Base-by-base conservation (phyloP, 2,113 vertebrate species). In the Serranochromis macrocephalus region DNA sequence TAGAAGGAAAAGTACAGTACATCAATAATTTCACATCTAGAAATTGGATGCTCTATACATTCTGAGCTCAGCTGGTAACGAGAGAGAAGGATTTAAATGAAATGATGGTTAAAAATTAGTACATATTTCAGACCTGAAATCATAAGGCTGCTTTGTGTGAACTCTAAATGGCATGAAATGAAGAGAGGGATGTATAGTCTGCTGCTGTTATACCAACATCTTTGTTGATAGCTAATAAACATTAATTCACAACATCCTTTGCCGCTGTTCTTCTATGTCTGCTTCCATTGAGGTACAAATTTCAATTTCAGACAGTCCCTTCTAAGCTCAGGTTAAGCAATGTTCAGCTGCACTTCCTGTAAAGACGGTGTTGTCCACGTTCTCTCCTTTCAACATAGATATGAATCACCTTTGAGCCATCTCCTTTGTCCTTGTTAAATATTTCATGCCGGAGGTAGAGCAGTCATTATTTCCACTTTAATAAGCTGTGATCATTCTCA, bases 361-460 rank as follows among this genome's bases (percentile, higher is more conserved):
- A 79, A 63, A 54, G 88, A 89, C n/a, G 4, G 51, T 55, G 88
- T 84, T 89, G 89, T 94, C 90, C 68, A 89, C n/a, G 40, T 90
- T 26, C 88, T 61, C 90, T 92, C 86, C 91, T 89, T 93, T 95
- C 93, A 92, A 91, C 91, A 91, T 40, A 87, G 91, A 93, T 92
- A 94, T 94, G 89, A 95, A 94, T 95, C 94, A 95, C 90, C 93
- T 93, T 85, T 87, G 84, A 91, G 93, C 78, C 91, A 83, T 92
- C 88, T 93, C 93, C 93, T 95, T 95, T 96, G 95, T 95, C 95
- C 95, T 96, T 95, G 94, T 95, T 95, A 95, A 96, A 96, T 96
- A 94, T 96, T 95, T 96, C 93, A 96, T 95, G 92, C 90, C 79
- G 88, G 95, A 93, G 95, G 94, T 95, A 95, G 94, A 93, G 91